Base-by-base conservation (phyloP, 1,140 invertebrate genomes). In the Papilio glaucus region DNA sequence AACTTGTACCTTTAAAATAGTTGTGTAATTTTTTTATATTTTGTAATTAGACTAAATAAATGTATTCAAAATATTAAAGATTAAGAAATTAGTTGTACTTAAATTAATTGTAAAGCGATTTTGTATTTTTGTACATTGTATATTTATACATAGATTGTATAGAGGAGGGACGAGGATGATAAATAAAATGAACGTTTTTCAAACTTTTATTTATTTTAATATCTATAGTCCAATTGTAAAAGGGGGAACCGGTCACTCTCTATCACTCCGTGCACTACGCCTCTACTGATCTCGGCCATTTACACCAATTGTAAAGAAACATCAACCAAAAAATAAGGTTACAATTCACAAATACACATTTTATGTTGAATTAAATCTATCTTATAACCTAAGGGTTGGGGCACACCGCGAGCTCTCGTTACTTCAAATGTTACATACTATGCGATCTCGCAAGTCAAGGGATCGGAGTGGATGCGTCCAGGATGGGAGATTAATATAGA, bases 271-370 rank as follows among this genome's bases (percentile, higher is more conserved):
- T 89, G 88, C 87, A 87, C 88, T 90, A 91, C 88, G 68, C 80
- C 77, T 77, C 90, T 92, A 92, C 87, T 83, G 84, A 86, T 88
- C 88, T 89, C 85, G 85, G 81, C 85, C 90, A 92, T 92, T 88
- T 91, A 90, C 90, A 91, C 88, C 76, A 85, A 84, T 85, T 87
- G 83, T 3, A 91, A 91, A 90, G 85, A 89, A 92, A 92, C 85
- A 81, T 90, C 86, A 90, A 92, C 88, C 87, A 81, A 92, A 81
- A 92, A 89, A 88, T 86, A 86, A 88, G 83, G 86, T 90, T 88
- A 86, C 88, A 90, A 91, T 90, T 92, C 90, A 92, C 90, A 92
- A 91, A 86, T 92, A 92, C 90, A 92, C 90, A 91, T 91, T 91
- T 89, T 90, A 92, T 91, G 88, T 90, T 85, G 24, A 57, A 88